Percentiles rank a stretch among this genome's conserved stretches.
Conservation (phyloP, 2,113 vertebrate species). For the Danionella cerebrum region DNA sequence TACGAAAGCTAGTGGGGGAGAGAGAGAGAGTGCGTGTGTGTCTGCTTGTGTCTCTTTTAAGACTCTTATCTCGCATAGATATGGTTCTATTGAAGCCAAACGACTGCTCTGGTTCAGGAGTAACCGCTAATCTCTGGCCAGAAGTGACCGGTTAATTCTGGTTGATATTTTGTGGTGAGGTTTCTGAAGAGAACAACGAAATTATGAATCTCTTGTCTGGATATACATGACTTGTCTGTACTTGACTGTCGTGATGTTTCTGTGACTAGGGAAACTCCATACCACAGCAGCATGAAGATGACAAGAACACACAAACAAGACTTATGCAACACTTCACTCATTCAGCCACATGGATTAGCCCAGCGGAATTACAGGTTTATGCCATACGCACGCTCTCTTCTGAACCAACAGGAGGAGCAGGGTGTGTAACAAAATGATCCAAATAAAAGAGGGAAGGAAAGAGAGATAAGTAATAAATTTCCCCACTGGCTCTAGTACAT, state of each 20-base stretch:
- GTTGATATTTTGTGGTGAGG: background rate
- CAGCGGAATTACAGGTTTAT: background rate
- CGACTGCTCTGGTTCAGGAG: slow-evolving; percentile 38
- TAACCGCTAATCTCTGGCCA: slow-evolving; percentile 34
- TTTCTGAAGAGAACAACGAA: background rate
- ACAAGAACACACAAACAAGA: slow-evolving; percentile 2
- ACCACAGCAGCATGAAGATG: background rate
- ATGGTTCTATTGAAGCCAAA: slow-evolving; percentile 48
- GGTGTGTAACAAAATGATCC: background rate
- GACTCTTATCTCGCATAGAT: slow-evolving; percentile 60
- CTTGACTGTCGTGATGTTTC: background rate
- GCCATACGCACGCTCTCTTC: background rate
- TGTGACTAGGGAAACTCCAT: slow-evolving; percentile 17
- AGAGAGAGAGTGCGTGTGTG: slow-evolving; percentile 28
- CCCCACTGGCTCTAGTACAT: too few species aligned
- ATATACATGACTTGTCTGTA: slow-evolving; percentile 5
- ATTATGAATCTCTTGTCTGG: background rate
- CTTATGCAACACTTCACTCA: background rate
- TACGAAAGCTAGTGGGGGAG: slow-evolving; percentile 11
- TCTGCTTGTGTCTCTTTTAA: slow-evolving; percentile 41
- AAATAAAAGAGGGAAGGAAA: background rate
- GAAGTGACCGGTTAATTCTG: slow-evolving; percentile 27
- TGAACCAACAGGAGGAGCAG: background rate
- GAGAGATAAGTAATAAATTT: background rate
- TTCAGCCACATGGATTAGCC: background rate